Conservation (phyloP, 2,888 invertebrate species). For the Drosophila hamatofila region DNA sequence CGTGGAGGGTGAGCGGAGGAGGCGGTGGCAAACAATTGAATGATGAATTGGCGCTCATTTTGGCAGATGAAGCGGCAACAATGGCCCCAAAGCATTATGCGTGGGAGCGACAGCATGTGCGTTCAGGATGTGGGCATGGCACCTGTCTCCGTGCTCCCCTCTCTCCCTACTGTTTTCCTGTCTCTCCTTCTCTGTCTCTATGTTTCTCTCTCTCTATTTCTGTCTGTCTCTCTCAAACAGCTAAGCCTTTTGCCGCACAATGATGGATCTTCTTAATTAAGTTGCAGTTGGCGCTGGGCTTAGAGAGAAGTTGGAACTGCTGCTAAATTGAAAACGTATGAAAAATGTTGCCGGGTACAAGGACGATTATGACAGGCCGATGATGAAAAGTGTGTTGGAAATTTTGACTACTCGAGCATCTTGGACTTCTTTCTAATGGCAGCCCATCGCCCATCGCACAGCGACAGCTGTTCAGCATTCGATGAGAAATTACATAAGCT, state of each 20-base stretch:
- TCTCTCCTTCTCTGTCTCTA: too few relatives aligned
- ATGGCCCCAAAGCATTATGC: slow-evolving; percentile 40
- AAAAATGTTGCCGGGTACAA: slow-evolving; percentile 28
- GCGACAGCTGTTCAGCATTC: slow-evolving; percentile 1
- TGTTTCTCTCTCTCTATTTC: background rate
- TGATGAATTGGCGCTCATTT: slow-evolving; percentile 64
- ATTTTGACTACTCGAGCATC: background rate
- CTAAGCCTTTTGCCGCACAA: slow-evolving; percentile 29
- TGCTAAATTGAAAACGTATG: slow-evolving; percentile 30
- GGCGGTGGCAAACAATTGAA: slow-evolving; percentile 47
- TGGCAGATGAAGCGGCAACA: slow-evolving; percentile 50
- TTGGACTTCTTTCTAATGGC: slow-evolving; percentile 4
- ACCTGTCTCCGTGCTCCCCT: slow-evolving; percentile 24
- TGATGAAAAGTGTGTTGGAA: slow-evolving; percentile 14
- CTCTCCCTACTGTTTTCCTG: background rate
- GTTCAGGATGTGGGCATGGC: slow-evolving; percentile 41
- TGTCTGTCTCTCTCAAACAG: background rate
- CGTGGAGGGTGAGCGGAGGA: background rate
- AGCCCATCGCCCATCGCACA: background rate
- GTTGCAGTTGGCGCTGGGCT: slow-evolving; percentile 41
- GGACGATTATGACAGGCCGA: slow-evolving; percentile 10
- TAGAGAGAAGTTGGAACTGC: slow-evolving; percentile 12
- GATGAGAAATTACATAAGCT: background rate
- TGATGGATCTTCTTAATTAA: slow-evolving; percentile 74
- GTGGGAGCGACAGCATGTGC: slow-evolving; percentile 47